Base-by-base conservation (phyloP, 2,888 invertebrate genomes). In the Cynaeus angustus region DNA sequence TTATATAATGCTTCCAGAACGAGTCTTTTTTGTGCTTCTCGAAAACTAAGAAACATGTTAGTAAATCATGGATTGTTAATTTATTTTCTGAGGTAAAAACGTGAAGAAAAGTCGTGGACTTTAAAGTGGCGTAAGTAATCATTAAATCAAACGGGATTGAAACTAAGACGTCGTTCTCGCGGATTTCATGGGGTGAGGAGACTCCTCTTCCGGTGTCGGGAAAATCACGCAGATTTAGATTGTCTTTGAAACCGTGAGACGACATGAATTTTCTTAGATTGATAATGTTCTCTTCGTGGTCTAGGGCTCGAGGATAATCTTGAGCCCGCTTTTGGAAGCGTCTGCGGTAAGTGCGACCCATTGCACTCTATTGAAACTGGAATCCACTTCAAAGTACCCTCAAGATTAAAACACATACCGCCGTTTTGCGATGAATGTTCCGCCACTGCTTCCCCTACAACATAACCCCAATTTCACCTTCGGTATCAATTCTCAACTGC, bases 191-290 rank as follows among this genome's bases (percentile, higher is more conserved):
- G 77, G 88, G 89, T 0, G 93, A 89, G 77, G 89, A 87, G 16
- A 96, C 86, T 14, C 96, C 96, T 65, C 95, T 88, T 6, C 94
- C 95, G 3, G 94, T 94, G 7, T 85, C 80, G 21, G 86, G 73
- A 83, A 93, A 95, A 66, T 87, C 78, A 5, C 88, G 87, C n/a
- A 90, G 84, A 70, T 88, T 86, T 10, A 87, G 86, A 48, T 37
- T 14, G 26, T 64, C 52, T 38, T 16, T 53, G 43, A 52, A 66
- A 28, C 58, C 56, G 26, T 58, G 55, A 14, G 43, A 46, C 9
- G 66, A n/a, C 71, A 71, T 67, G 37, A 67, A 71, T 56, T 67
- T 67, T 12, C 50, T 28, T 10, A 71, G 45, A 50, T 64, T 64
- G 14, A 71, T 48, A 6, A 43, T 12, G 12, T 4, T 45, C 43